phyloP scores from a whole-genome alignment of 2,797 vertebrate species.

The Allochrocebus solatus region DNA sequence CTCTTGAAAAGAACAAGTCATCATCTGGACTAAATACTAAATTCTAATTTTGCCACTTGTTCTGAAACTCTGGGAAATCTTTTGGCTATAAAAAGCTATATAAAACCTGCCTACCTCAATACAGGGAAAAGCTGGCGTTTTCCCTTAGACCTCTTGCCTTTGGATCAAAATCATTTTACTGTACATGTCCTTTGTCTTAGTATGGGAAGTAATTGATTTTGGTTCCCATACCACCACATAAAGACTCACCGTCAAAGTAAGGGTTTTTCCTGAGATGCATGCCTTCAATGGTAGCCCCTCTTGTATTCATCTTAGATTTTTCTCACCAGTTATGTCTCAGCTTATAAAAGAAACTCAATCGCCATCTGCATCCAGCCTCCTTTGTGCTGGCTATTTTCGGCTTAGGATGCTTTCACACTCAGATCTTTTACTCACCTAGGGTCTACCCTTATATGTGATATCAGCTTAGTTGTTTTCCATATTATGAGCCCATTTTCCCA shows the following conservation, averaged over 20 bases:
- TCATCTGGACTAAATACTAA: background rate
- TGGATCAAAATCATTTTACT: background rate
- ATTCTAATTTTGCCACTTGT: background rate
- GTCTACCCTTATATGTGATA: background rate
- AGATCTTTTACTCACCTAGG: background rate
- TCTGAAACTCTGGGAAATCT: background rate
- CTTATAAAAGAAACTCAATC: background rate
- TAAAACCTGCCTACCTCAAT: background rate
- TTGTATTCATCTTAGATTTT: background rate
- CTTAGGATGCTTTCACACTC: background rate
- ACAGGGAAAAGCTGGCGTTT: background rate
- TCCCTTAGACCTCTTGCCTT: background rate
- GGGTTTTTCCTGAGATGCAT: too few relatives aligned
- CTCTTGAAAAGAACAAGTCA: background rate
- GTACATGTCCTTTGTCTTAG: background rate
- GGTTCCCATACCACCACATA: background rate
- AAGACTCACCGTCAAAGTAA: background rate
- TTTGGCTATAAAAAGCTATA: background rate
- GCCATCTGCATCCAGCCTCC: background rate
- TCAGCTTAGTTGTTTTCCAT: background rate
- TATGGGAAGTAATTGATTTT: background rate
- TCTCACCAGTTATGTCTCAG: background rate
- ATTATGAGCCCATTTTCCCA: background rate
- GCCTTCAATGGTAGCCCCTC: background rate
- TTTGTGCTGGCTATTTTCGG: background rate